Conservation (phyloP, 2,888 invertebrate genomes). For the Dascillus cervinus region DNA sequence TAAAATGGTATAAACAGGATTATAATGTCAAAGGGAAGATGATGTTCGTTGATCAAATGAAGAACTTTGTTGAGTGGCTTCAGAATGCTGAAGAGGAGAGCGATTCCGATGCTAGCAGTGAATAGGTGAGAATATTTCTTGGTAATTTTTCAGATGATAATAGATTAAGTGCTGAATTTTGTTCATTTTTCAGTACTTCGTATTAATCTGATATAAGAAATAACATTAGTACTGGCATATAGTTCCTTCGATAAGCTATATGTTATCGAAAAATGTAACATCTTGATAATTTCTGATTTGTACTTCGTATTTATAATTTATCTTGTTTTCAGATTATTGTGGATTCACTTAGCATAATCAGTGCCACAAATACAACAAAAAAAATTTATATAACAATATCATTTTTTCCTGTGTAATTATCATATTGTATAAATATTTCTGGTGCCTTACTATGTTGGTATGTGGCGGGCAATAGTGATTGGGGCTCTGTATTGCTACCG, state of each 20-base stretch:
- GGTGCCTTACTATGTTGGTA: conserved; percentile 43
- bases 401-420: conserved; percentile 41
- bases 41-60: conserved; percentile 97
- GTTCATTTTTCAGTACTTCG: too few species aligned
- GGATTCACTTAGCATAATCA: conserved; percentile 25
- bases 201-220: conserved; percentile 12
- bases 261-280: conserved; percentile 16
- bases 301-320: too few species aligned
- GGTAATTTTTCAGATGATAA: not conserved
- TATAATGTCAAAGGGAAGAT: conserved; percentile 93
- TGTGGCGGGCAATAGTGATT: conserved; percentile 39
- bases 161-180: conserved; percentile 3
- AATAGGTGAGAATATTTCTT: conserved; percentile 27
- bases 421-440: conserved; percentile 38
- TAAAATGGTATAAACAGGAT: conserved; percentile 93
- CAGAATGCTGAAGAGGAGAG: conserved; percentile 90
- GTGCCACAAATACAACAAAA: conserved; percentile 37
- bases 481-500: conserved; percentile 25
- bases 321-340: conserved; percentile 13
- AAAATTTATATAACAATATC: conserved; percentile 33
- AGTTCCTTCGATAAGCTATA: conserved; percentile 8
- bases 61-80: conserved; percentile 95
- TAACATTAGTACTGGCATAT: conserved; percentile 19
- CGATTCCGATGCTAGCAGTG: conserved; percentile 48
- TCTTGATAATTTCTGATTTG: too few species aligned